Evolutionary conservation across 2,113 vertebrate genomes (phyloP).

Genomic region (Corvus hawaiiensis): DNA sequence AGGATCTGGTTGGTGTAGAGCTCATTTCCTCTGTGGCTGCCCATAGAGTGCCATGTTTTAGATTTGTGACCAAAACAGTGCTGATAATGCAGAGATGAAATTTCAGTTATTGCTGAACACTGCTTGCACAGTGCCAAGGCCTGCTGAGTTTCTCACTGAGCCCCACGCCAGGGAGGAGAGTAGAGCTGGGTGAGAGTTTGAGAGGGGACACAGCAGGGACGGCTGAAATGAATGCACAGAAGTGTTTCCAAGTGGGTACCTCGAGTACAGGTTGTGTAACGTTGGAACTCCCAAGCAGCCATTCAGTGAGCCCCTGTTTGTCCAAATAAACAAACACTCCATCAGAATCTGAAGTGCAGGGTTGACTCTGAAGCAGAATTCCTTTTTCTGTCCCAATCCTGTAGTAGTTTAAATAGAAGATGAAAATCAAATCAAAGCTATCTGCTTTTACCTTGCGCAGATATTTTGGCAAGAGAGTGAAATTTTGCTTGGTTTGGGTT

Average conservation of each 20-base stretch:
- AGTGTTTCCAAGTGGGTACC: neutral
- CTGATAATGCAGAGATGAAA: neutral
- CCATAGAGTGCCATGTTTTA: neutral
- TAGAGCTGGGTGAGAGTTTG: neutral
- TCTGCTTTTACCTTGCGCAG: neutral
- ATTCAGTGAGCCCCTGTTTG: neutral
- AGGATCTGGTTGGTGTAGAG: neutral
- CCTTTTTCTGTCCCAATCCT: neutral
- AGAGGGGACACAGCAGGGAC: neutral
- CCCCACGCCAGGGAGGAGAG: neutral
- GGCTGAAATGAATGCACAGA: neutral
- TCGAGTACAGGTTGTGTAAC: neutral
- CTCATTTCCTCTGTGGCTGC: neutral
- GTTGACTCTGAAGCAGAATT: neutral
- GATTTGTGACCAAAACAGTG: neutral
- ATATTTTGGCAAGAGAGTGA: neutral
- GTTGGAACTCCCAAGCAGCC: neutral
- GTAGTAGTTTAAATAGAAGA: neutral
- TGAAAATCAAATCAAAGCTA: neutral
- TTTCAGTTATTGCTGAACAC: neutral
- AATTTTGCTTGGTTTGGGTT: neutral
- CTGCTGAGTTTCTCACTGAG: neutral
- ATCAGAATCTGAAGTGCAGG: neutral
- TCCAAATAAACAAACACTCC: neutral
- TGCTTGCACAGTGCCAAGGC: no score